Conservation (phyloP, 2,113 vertebrate genomes). For the Cyanocitta stelleri region DNA sequence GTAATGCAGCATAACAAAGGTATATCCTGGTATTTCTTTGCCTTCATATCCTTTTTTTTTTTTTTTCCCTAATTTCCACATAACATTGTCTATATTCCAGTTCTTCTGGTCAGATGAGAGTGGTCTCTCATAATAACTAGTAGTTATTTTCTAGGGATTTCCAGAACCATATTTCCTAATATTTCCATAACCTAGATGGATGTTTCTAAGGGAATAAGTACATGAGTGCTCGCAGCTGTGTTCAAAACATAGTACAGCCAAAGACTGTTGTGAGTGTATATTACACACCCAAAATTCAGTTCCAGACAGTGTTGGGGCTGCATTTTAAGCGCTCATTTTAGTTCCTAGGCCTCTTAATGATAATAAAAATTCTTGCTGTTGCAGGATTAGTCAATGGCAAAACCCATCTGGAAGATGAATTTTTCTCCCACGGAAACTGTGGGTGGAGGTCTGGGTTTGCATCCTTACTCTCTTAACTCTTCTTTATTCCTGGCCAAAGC, state of each 20-base stretch:
- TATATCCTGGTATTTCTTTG: neutral
- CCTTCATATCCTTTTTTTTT: neutral
- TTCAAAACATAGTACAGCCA: neutral
- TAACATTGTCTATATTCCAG: neutral
- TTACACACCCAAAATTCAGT: slow-evolving; percentile 8
- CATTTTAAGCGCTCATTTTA: neutral
- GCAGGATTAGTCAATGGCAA: neutral
- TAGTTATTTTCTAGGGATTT: neutral
- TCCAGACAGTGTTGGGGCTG: neutral
- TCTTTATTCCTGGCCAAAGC: neutral
- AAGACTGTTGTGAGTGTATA: neutral
- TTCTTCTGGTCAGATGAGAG: neutral
- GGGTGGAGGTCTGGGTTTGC: neutral
- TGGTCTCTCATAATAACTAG: neutral
- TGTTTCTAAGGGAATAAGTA: neutral
- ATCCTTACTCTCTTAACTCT: neutral
- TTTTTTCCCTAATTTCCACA: neutral
- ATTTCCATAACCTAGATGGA: neutral
- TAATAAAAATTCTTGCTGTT: neutral
- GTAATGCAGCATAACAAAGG: neutral
- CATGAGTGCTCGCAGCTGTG: neutral
- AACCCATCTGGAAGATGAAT: neutral
- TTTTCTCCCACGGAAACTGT: neutral
- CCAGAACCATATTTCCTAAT: neutral
- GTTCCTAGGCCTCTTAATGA: neutral